Conservation (phyloP, 2,888 invertebrate genomes). For the Hermaeophaga mercurialis region DNA sequence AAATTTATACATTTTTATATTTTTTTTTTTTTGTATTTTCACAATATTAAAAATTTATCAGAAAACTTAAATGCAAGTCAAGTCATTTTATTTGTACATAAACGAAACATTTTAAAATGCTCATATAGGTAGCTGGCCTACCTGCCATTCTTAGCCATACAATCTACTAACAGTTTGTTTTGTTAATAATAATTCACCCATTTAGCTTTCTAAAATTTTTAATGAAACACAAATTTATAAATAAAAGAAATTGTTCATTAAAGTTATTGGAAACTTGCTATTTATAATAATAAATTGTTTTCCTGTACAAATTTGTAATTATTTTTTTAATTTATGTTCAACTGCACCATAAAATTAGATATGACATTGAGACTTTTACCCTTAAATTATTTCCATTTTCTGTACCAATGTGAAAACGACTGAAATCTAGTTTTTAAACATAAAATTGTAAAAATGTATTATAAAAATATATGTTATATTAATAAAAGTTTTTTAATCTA, state of each 20-base stretch:
- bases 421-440: conserved; percentile 16
- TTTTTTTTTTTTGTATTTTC: too few species aligned
- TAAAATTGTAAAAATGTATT: conserved; percentile 27
- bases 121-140: conserved; percentile 48
- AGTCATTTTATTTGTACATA: neutral
- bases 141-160: conserved; percentile 52
- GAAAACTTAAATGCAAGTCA: neutral
- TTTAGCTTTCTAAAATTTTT: neutral
- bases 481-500: conserved; percentile 19
- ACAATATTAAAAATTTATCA: conserved; percentile 35
- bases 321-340: conserved; percentile 23
- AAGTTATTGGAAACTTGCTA: neutral
- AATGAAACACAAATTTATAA: neutral
- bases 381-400: conserved; percentile 2
- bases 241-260: neutral
- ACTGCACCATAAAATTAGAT: conserved; percentile 2
- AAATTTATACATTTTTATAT: too few species aligned
- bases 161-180: conserved; percentile 29
- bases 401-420: conserved; percentile 20
- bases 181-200: neutral
- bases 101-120: conserved; percentile 40
- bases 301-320: conserved; percentile 40
- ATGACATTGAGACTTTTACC: conserved; percentile 9
- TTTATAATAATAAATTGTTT: conserved; percentile 16
- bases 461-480: conserved; percentile 33